Base-by-base conservation (phyloP, 2,797 vertebrate species). In the Lerista edwardsae region DNA sequence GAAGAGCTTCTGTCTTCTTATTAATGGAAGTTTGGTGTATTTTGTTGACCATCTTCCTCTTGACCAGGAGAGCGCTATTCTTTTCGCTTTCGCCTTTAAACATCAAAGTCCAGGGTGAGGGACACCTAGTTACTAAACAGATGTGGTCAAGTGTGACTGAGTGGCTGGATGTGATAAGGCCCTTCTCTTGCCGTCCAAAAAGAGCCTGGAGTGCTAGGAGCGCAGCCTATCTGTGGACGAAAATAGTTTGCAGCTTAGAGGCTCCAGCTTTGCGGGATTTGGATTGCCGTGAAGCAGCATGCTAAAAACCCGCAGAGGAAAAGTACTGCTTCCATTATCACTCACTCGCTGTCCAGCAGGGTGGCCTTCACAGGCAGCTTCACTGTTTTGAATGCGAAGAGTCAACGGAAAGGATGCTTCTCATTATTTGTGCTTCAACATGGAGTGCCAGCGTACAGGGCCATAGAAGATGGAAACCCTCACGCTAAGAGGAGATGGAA, bases 61-160 rank as follows among this genome's bases (percentile, higher is more conserved):
- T 84, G 3, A 76, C 86, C 23, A 79, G 55, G 31, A 89, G 64
- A 75, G 23, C 59, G 2, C 39, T 71, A 12, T 82, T 84, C 19
- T 8, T 79, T 80, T 86, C 89, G 79, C 76, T 85, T 91, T 51
- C 83, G 23, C 7, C 27, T 69, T 34, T 55, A 83, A 88, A 29
- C 51, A 81, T 74, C 2, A 65, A 86, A 90, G 36, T 57, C 57
- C 91, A 92, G 78, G 75, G 85, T 77, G 91, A 86, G 5, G 1
- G 88, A 85, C 57, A 65, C 79, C 27, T 73, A 73, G 12, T 83
- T 91, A 86, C 89, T 88, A 78, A 80, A 91, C 91, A 77, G 62
- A 68, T 78, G 61, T 86, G 82, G 87, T 69, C 39, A 90, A 85
- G 19, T 87, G 41, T 91, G 83, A 79, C 80, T 78, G 72, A 88